Evolutionary conservation across 2,113 vertebrate species (phyloP).

Genomic region (Gasterosteus aculeatus): DNA sequence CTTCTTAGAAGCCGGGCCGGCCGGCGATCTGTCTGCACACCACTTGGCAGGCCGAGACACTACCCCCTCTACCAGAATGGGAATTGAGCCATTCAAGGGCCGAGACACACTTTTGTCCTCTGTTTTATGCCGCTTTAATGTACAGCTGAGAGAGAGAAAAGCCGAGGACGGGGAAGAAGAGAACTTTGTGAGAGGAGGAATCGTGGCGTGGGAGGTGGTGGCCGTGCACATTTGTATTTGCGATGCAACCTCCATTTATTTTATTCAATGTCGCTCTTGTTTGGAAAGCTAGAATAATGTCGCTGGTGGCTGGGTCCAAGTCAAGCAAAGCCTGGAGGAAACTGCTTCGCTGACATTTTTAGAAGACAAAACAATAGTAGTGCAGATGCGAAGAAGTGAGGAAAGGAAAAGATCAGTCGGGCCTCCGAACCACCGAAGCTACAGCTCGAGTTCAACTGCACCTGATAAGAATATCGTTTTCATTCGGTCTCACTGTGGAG

Average conservation of each 20-base stretch:
- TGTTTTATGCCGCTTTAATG: slow-evolving; percentile 64
- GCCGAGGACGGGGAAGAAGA: slow-evolving; percentile 14
- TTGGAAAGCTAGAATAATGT: slow-evolving; percentile 38
- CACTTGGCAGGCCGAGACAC: slow-evolving; percentile 59
- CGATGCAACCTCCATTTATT: slow-evolving; percentile 2
- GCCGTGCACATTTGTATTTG: slow-evolving; percentile 28
- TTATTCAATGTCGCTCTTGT: neutral
- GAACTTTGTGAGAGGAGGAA: slow-evolving; percentile 39
- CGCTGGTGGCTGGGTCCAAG: neutral
- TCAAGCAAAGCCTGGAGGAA: slow-evolving; percentile 12
- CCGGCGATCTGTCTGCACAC: slow-evolving; percentile 44
- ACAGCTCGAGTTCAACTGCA: neutral
- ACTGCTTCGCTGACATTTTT: slow-evolving; percentile 51
- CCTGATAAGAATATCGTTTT: slow-evolving; percentile 7
- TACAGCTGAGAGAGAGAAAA: slow-evolving; percentile 41
- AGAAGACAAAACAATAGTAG: slow-evolving; percentile 13
- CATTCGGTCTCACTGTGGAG: slow-evolving; percentile 13
- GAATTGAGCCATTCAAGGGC: slow-evolving; percentile 58
- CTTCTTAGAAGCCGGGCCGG: slow-evolving; percentile 47
- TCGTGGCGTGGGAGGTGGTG: slow-evolving; percentile 9
- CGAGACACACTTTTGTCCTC: slow-evolving; percentile 51
- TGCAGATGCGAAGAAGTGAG: neutral
- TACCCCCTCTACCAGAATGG: slow-evolving; percentile 46
- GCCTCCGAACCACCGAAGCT: slow-evolving; percentile 1
- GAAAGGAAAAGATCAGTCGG: neutral